A percentile compares a stretch with the other conserved stretches of the same genome.
phyloP scores from a whole-genome alignment of 2,113 vertebrate genomes.

The Pomatostomus ruficeps region DNA sequence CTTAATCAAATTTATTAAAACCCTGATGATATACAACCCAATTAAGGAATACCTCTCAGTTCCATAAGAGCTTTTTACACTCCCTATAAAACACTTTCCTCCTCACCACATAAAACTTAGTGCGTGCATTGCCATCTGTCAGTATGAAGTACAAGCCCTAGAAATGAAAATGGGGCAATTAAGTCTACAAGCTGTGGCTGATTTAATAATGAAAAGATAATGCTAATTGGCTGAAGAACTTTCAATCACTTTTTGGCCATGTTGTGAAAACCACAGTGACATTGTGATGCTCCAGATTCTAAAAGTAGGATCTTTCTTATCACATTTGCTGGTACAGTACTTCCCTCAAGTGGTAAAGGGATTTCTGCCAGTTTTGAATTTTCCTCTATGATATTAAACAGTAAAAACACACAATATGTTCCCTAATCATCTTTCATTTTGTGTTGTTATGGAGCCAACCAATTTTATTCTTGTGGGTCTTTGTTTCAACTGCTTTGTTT shows the following conservation, averaged over 20 bases:
- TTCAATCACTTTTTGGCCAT: not conserved
- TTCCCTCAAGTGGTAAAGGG: slow-evolving; percentile 36
- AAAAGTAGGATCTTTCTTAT: not conserved
- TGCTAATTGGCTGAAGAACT: not conserved
- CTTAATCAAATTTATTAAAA: slow-evolving; percentile 35
- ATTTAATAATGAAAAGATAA: slow-evolving; percentile 46
- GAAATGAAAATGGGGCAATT: slow-evolving; percentile 35
- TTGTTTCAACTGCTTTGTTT: not conserved
- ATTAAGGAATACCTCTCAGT: slow-evolving; percentile 20
- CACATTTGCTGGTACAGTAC: not conserved
- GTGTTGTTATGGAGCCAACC: not conserved
- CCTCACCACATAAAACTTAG: slow-evolving; percentile 23
- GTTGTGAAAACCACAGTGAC: not conserved
- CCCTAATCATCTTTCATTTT: not conserved
- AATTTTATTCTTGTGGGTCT: not conserved
- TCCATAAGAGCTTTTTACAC: slow-evolving; percentile 34
- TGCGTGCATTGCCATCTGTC: not conserved
- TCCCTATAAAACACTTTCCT: slow-evolving; percentile 44
- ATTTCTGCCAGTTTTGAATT: not conserved
- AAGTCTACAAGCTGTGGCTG: not conserved
- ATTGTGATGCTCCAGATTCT: not conserved
- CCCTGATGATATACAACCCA: slow-evolving; percentile 38
- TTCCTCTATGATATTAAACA: not conserved
- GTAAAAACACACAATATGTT: not conserved
- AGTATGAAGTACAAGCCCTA: not conserved